Evolutionary conservation across 2,888 invertebrate species (phyloP).

Genomic region (Eilema griseolum): DNA sequence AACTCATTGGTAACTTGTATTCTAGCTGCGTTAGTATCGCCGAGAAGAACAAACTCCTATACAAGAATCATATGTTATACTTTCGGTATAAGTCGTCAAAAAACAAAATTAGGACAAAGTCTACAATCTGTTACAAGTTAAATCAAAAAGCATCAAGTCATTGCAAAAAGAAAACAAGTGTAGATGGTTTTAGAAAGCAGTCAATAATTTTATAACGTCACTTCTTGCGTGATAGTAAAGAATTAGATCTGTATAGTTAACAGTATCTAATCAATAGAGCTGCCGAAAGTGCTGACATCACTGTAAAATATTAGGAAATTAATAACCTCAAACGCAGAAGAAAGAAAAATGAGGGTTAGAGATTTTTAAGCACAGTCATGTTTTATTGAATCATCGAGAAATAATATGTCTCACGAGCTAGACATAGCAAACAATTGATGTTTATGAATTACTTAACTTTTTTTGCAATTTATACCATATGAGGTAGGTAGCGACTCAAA

Average conservation of each 20-base stretch:
- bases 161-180: constrained; percentile 21
- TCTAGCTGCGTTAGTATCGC: constrained; percentile 13
- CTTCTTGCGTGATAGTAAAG: constrained; percentile 3
- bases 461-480: not conserved
- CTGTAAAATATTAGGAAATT: constrained; percentile 56
- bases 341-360: constrained; percentile 23
- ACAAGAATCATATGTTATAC: not conserved
- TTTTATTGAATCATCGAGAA: constrained; percentile 4
- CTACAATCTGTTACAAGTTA: not conserved
- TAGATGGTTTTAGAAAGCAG: constrained; percentile 17
- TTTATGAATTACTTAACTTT: not conserved
- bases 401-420: not conserved
- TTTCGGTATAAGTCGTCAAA: not conserved
- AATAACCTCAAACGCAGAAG: constrained; percentile 43
- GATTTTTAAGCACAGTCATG: constrained; percentile 20
- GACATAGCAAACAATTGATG: not conserved
- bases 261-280: constrained; percentile 32
- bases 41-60: constrained; percentile 11
- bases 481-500: constrained; percentile 19
- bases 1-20: constrained; percentile 35
- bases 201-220: constrained; percentile 9
- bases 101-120: constrained; percentile 7
- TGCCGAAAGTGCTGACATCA: constrained; percentile 53
- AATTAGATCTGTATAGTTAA: constrained; percentile 29
- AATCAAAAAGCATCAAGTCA: constrained; percentile 18